Conservation (phyloP, 2,113 vertebrate genomes). For the Spilogale gracilis region DNA sequence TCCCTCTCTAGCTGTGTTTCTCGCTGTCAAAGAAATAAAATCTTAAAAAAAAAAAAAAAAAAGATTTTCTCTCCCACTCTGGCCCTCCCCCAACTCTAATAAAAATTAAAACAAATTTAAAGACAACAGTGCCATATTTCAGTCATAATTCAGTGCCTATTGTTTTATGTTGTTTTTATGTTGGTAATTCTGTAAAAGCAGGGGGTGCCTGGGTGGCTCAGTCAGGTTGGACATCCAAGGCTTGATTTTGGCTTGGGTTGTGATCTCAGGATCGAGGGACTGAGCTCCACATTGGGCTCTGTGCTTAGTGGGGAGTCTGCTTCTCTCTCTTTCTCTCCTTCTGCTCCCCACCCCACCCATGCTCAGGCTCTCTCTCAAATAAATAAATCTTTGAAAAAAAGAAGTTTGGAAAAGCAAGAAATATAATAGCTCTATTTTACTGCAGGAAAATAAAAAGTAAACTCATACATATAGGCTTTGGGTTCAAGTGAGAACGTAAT, state of each 20-base stretch:
- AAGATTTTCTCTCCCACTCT: not conserved
- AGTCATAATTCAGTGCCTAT: not conserved
- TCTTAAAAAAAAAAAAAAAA: too few species aligned
- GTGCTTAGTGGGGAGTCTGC: not conserved
- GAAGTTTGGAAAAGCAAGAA: not conserved
- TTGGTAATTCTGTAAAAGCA: not conserved
- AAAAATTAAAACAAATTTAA: not conserved
- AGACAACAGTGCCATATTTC: constrained; percentile 30
- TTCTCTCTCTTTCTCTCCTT: not conserved
- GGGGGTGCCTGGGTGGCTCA: not conserved
- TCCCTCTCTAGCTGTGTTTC: too few species aligned
- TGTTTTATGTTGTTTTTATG: constrained; percentile 10
- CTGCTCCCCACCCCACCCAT: not conserved
- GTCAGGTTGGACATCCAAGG: not conserved
- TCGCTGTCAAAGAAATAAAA: too few species aligned
- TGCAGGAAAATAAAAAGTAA: not conserved
- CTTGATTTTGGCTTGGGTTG: not conserved
- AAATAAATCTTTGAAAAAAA: not conserved
- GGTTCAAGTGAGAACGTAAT: not conserved
- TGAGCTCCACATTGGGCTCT: not conserved
- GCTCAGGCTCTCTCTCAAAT: not conserved
- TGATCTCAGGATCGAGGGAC: not conserved
- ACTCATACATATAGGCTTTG: not conserved
- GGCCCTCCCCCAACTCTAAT: not conserved
- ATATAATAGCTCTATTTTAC: not conserved